A percentile compares a stretch with the other conserved stretches of the same genome.
Evolutionary conservation across 2,113 vertebrate species (phyloP).

Genomic region (Laticauda laticaudata): DNA sequence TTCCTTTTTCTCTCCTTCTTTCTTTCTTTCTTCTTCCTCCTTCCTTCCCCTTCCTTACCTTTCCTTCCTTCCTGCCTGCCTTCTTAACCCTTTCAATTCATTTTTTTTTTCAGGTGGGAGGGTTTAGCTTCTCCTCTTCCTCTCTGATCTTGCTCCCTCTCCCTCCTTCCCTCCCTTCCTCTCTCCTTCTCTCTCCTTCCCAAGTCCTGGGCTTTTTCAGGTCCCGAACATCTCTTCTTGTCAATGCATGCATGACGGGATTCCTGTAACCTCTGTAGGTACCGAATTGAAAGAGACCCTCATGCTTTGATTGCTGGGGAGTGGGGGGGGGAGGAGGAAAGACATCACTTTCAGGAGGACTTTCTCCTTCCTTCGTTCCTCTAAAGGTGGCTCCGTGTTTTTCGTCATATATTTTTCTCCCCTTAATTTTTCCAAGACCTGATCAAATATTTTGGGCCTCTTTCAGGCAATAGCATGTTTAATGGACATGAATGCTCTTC

Average conservation of each 20-base stretch:
- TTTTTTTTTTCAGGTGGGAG: too few species aligned
- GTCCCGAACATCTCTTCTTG: neutral
- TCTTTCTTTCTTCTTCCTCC: neutral
- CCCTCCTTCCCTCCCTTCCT: too few species aligned
- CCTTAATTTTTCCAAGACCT: constrained; percentile 64
- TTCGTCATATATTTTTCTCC: constrained; percentile 58
- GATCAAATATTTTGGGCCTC: constrained; percentile 82
- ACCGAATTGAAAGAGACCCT: neutral
- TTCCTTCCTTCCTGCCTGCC: too few species aligned
- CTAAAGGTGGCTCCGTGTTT: constrained; percentile 74
- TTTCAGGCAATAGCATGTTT: constrained; percentile 99
- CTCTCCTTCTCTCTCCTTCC: neutral
- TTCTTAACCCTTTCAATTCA: neutral
- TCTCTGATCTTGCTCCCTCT: neutral
- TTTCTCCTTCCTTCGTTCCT: neutral
- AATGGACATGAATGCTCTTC: constrained; percentile 99
- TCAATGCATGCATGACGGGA: neutral
- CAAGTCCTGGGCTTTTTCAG: neutral
- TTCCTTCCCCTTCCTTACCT: too few species aligned
- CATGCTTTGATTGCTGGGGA: neutral
- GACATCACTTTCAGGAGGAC: neutral
- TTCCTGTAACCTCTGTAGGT: neutral
- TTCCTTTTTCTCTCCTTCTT: too few species aligned
- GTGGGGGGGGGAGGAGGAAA: neutral
- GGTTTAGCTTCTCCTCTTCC: neutral